Conservation (phyloP, 2,113 vertebrate genomes). For the Syngnathus typhle region DNA sequence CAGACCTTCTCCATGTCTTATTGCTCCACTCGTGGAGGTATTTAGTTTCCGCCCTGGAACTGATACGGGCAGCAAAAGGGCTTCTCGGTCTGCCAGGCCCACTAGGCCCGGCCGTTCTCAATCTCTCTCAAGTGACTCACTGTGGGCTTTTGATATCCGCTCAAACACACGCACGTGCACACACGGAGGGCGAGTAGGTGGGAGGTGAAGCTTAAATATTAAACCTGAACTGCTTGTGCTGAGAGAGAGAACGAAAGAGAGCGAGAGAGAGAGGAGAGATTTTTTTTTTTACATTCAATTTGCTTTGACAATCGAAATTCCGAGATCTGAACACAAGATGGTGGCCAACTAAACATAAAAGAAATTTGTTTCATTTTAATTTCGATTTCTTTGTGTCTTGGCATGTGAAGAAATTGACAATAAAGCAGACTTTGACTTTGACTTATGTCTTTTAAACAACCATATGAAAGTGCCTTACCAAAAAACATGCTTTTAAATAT, state of each 20-base stretch:
- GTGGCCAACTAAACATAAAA: no score
- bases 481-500: no score
- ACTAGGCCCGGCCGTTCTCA: slow-evolving; percentile 21
- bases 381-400: no score
- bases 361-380: no score
- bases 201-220: slow-evolving; percentile 64
- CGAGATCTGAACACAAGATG: no score
- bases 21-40: slow-evolving; percentile 5
- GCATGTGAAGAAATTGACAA: no score
- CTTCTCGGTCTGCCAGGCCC: slow-evolving; percentile 19
- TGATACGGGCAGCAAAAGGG: slow-evolving; percentile 12
- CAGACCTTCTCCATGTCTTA: neutral
- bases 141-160: slow-evolving; percentile 12
- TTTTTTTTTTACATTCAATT: no score
- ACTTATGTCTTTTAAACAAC: no score
- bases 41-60: slow-evolving; percentile 1
- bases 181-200: slow-evolving; percentile 2
- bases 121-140: slow-evolving; percentile 46
- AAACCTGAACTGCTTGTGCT: slow-evolving; percentile 48
- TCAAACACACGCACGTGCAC: slow-evolving; percentile 1
- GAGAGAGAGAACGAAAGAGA: slow-evolving; percentile 8
- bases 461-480: no score
- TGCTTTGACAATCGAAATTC: no score
- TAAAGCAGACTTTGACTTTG: no score
- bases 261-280: slow-evolving; percentile 5